These are phyloP conservation scores for Oryzias sinensis DNA, from an alignment of 2,797 vertebrate species.

Conservation along the genomic window DNA sequence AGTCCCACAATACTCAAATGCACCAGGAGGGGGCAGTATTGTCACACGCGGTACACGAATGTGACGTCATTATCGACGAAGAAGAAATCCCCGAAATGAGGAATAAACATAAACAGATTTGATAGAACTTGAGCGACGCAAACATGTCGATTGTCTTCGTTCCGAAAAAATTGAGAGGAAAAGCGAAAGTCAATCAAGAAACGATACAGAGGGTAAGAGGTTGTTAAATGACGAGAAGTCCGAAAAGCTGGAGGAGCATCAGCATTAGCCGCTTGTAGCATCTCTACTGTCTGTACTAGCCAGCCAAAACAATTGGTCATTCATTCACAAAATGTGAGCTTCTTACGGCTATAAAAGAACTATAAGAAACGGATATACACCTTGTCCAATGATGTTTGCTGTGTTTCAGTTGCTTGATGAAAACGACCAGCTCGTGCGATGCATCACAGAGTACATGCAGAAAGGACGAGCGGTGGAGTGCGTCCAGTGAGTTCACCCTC, in stretches of 20 bases:
- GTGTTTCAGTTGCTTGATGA: conserved; percentile 86
- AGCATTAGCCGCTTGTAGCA: conserved; percentile 13
- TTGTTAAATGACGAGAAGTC: rapidly evolving
- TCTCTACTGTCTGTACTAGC: no score
- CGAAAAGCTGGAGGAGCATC: background rate
- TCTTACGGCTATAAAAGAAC: no score
- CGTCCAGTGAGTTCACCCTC: conserved; percentile 83
- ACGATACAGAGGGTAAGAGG: conserved; percentile 86
- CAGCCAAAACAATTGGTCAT: no score
- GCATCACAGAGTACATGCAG: conserved; percentile 93
- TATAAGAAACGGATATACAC: no score
- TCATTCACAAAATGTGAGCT: no score
- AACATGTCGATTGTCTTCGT: conserved; percentile 90
- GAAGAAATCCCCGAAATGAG: background rate
- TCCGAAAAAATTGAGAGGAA: conserved; percentile 85
- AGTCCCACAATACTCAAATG: rapidly evolving
- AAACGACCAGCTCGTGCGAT: conserved; percentile 92
- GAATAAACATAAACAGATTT: background rate
- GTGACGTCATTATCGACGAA: background rate
- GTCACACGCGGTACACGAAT: rapidly evolving
- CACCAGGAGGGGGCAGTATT: conserved; percentile 24
- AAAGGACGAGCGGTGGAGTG: conserved; percentile 91
- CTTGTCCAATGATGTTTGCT: background rate
- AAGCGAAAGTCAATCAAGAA: conserved; percentile 87
- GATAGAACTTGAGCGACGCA: rapidly evolving